These are phyloP conservation scores for Saxicola maurus DNA, from an alignment of 2,797 vertebrate species.

Conservation along the genomic window DNA sequence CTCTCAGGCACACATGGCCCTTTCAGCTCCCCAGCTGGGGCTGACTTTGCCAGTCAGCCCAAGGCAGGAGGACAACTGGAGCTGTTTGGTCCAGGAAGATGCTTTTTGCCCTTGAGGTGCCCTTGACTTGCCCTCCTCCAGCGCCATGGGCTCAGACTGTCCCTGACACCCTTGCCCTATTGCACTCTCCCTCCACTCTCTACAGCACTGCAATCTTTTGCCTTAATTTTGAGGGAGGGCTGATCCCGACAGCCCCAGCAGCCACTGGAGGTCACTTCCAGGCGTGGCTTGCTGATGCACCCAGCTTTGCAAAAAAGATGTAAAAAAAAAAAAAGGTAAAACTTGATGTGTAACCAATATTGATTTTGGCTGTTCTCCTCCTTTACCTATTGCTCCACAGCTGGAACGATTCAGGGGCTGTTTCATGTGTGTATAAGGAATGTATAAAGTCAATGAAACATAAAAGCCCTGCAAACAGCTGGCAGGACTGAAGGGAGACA, in stretches of 20 bases:
- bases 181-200: neutral
- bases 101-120: neutral
- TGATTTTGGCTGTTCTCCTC: conserved; percentile 52
- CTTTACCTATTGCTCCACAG: conserved; percentile 32
- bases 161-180: rapidly evolving
- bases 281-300: neutral
- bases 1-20: neutral
- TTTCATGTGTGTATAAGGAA: neutral
- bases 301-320: neutral
- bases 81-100: neutral
- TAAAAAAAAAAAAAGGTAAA: neutral
- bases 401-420: neutral
- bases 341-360: conserved; percentile 20
- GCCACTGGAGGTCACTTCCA: neutral
- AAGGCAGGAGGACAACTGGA: neutral
- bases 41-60: neutral
- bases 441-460: neutral
- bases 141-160: rapidly evolving
- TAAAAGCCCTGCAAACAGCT: neutral
- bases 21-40: neutral
- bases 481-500: neutral
- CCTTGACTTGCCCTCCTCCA: neutral
- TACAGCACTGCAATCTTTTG: neutral
- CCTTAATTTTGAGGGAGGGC: neutral
- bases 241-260: neutral